Evolutionary conservation across 1,140 invertebrate genomes (phyloP).

Genomic region (Vanessa tameamea): DNA sequence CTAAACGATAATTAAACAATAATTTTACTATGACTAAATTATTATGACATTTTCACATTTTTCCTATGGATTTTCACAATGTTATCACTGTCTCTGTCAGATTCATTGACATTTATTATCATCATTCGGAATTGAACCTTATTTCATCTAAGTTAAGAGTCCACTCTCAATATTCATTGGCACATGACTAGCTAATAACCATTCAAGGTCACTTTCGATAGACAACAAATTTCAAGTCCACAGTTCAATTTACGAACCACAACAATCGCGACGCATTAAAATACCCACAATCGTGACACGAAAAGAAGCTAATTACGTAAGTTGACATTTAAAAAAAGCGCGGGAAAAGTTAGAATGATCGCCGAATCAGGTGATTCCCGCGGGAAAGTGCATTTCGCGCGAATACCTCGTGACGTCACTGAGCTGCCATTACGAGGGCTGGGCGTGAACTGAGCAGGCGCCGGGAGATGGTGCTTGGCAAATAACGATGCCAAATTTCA

Average conservation of each 20-base stretch:
- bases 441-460: conserved; percentile 49
- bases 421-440: conserved; percentile 41
- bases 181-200: conserved; percentile 40
- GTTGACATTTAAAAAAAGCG: conserved; percentile 40
- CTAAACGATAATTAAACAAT: too few species aligned
- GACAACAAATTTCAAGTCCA: conserved; percentile 37
- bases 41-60: neutral
- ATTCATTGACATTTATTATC: conserved; percentile 35
- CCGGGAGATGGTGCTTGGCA: conserved; percentile 45
- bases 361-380: conserved; percentile 57
- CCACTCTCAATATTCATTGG: conserved; percentile 49
- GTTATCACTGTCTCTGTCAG: conserved; percentile 4
- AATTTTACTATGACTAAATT: neutral
- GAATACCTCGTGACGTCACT: conserved; percentile 53
- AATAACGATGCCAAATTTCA: conserved; percentile 71
- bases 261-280: conserved; percentile 23
- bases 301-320: conserved; percentile 45
- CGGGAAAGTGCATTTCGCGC: conserved; percentile 53
- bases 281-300: conserved; percentile 25
- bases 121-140: conserved; percentile 27
- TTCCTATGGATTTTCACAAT: neutral
- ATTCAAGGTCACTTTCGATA: conserved; percentile 48
- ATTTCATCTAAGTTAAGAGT: conserved; percentile 35
- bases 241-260: conserved; percentile 27
- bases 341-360: conserved; percentile 38